Percentiles rank a stretch among this genome's conserved stretches.
Conservation (phyloP, 2,113 vertebrate species). For the Aldabrachelys gigantea region DNA sequence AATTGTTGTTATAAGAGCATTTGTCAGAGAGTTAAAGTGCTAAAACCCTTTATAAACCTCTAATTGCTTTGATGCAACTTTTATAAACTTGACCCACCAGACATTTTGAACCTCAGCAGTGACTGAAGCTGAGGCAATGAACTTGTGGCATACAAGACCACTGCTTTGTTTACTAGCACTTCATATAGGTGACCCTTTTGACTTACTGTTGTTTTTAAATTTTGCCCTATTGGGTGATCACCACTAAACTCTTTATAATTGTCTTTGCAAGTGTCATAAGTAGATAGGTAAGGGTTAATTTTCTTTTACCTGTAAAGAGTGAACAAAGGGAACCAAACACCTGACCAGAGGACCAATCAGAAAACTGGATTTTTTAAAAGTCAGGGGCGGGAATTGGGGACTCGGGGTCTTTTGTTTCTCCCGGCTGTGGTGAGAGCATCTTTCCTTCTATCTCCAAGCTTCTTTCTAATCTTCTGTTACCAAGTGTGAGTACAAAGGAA, state of each 20-base stretch:
- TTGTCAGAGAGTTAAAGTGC: slow-evolving; percentile 55
- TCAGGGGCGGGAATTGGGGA: too few species aligned
- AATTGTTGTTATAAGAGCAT: slow-evolving; percentile 54
- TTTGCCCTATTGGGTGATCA: not conserved
- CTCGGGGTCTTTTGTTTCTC: too few species aligned
- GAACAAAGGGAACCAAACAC: too few species aligned
- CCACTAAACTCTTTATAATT: not conserved
- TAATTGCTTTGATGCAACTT: slow-evolving; percentile 48
- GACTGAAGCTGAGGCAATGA: not conserved
- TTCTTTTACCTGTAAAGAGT: too few species aligned
- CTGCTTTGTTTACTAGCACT: not conserved
- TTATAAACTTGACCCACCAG: not conserved
- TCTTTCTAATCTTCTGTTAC: too few species aligned
- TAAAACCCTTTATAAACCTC: slow-evolving; percentile 29
- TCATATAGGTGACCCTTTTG: not conserved
- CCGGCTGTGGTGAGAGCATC: too few species aligned
- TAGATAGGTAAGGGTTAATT: too few species aligned
- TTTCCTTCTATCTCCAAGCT: too few species aligned
- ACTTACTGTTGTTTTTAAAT: not conserved
- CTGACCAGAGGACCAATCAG: too few species aligned
- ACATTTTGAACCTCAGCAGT: not conserved
- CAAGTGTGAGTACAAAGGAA: too few species aligned
- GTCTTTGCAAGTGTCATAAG: not conserved
- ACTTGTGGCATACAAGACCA: not conserved
- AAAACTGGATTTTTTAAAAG: too few species aligned